These are phyloP conservation scores for Rhinoderma darwinii DNA, from an alignment of 2,113 vertebrate species.

Conservation along the genomic window DNA sequence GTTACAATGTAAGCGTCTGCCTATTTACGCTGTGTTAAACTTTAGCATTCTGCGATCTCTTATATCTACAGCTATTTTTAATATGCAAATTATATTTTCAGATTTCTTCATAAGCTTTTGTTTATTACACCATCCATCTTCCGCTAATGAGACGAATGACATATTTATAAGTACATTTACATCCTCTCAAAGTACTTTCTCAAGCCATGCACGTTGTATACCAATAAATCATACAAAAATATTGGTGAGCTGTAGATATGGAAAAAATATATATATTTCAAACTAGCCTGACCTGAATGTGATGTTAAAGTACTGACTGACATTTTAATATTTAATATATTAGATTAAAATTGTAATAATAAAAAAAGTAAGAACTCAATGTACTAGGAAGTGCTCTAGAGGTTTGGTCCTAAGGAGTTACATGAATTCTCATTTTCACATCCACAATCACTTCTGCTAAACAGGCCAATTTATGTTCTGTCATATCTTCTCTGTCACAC, in stretches of 20 bases:
- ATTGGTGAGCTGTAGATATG: slow-evolving; percentile 28
- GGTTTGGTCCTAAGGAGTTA: not conserved
- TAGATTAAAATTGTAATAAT: slow-evolving; percentile 8
- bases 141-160: slow-evolving; percentile 50
- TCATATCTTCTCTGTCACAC: too few relatives aligned
- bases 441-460: too few relatives aligned
- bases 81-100: slow-evolving; percentile 47
- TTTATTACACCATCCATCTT: slow-evolving; percentile 51
- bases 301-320: not conserved
- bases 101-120: slow-evolving; percentile 49
- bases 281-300: slow-evolving; percentile 25
- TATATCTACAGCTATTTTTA: slow-evolving; percentile 30
- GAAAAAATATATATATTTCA: slow-evolving; percentile 14
- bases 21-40: not conserved
- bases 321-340: slow-evolving; percentile 6
- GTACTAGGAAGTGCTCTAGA: not conserved
- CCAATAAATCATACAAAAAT: slow-evolving; percentile 41
- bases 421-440: not conserved
- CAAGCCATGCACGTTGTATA: slow-evolving; percentile 25
- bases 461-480: too few relatives aligned
- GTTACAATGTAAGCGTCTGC: not conserved
- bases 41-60: not conserved
- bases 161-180: slow-evolving; percentile 55
- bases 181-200: slow-evolving; percentile 23
- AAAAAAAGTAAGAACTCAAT: not conserved